These are phyloP conservation scores for Istiophorus platypterus DNA, from an alignment of 2,113 vertebrate species.

Conservation along the genomic window DNA sequence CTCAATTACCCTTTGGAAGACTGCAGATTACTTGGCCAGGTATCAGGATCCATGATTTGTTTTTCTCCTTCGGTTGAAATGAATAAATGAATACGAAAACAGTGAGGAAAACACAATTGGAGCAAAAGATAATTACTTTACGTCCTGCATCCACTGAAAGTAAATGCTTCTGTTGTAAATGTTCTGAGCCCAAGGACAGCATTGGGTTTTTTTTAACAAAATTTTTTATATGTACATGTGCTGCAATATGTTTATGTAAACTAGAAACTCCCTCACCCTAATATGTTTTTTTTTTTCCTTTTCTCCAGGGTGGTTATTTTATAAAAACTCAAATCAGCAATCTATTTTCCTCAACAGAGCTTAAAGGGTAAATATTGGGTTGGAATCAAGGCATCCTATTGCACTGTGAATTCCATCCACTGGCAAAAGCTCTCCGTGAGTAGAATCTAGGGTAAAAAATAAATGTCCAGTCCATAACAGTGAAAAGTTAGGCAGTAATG, in stretches of 20 bases:
- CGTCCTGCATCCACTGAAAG: conserved; percentile 28
- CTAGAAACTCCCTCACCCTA: background rate
- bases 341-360: conserved; percentile 13
- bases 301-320: background rate
- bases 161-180: conserved; percentile 30
- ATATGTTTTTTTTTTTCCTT: background rate
- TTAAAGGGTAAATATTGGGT: conserved; percentile 18
- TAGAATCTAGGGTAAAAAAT: background rate
- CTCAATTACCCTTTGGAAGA: conserved; percentile 56
- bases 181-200: conserved; percentile 16
- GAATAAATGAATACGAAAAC: conserved; percentile 64
- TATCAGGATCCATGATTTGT: conserved; percentile 58
- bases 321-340: conserved; percentile 21
- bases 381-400: background rate
- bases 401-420: conserved; percentile 1
- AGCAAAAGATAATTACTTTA: conserved; percentile 57
- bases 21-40: conserved; percentile 53
- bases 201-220: conserved; percentile 26
- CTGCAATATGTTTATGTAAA: conserved; percentile 8
- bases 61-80: conserved; percentile 55
- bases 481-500: conserved; percentile 18
- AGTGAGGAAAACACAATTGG: conserved; percentile 37
- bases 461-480: conserved; percentile 12
- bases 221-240: conserved; percentile 2
- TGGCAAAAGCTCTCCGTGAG: conserved; percentile 3